Conservation (phyloP, 1,140 invertebrate genomes). For the Latrodectus geometricus region DNA sequence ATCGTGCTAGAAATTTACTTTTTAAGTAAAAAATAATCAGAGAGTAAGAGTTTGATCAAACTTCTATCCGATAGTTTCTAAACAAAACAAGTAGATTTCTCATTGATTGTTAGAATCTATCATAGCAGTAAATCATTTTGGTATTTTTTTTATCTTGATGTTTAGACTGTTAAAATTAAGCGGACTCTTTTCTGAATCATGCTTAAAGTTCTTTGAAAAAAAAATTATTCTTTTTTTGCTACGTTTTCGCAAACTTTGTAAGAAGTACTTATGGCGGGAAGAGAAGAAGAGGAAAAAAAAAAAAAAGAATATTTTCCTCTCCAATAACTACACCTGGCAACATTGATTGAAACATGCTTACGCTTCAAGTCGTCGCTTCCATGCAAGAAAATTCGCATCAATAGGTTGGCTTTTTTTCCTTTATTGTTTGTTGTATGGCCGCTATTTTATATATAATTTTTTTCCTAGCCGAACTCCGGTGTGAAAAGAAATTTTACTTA, state of each 20-base stretch:
- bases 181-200: constrained; percentile 3
- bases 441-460: background rate
- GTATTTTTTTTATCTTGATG: background rate
- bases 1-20: too few relatives aligned
- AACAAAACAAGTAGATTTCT: too few relatives aligned
- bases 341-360: constrained; percentile 59
- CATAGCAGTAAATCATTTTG: background rate
- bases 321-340: constrained; percentile 43
- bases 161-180: constrained; percentile 28
- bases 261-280: background rate
- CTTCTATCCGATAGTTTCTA: too few relatives aligned
- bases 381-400: constrained; percentile 18
- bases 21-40: too few relatives aligned
- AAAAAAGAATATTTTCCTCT: background rate
- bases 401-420: constrained; percentile 19
- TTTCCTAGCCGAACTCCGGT: background rate
- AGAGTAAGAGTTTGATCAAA: too few relatives aligned
- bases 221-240: background rate
- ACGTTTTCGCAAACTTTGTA: background rate
- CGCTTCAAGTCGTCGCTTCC: constrained; percentile 30
- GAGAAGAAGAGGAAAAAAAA: background rate
- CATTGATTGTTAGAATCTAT: too few relatives aligned
- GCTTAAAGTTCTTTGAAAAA: background rate
- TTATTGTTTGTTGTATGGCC: background rate
- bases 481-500: constrained; percentile 29